Percentiles rank a stretch among this genome's conserved stretches.
Evolutionary conservation across 1,140 invertebrate genomes (phyloP).

Genomic region (Hydropsyche tenuis): DNA sequence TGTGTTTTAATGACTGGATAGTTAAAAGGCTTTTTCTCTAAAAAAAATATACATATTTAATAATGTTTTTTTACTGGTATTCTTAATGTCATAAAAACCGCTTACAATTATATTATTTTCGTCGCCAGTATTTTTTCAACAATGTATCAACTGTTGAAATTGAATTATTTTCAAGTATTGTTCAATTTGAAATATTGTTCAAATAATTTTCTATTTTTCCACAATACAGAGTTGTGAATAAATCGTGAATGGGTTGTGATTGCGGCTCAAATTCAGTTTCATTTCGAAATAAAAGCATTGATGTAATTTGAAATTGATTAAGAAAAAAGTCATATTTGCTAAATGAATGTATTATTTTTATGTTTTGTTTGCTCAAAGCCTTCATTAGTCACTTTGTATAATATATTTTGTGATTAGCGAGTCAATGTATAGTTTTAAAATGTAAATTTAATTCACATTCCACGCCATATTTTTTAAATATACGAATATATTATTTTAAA

Average conservation of each 20-base stretch:
- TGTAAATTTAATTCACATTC: constrained; percentile 39
- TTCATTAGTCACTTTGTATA: constrained; percentile 32
- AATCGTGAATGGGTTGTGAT: constrained; percentile 18
- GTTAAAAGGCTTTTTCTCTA: too few species aligned
- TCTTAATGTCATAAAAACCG: too few species aligned
- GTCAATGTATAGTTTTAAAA: constrained; percentile 37
- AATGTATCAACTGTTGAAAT: background rate
- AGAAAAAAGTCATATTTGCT: background rate
- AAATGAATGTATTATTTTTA: constrained; percentile 12
- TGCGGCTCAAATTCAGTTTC: constrained; percentile 21
- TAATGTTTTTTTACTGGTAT: too few species aligned
- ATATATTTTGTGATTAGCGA: constrained; percentile 32
- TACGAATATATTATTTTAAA: constrained; percentile 30
- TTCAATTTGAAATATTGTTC: too few species aligned
- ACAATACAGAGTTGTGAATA: constrained; percentile 7
- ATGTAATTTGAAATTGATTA: constrained; percentile 3
- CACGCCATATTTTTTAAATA: constrained; percentile 35
- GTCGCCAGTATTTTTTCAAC: too few species aligned
- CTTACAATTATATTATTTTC: too few species aligned
- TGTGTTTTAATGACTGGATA: constrained; percentile 3
- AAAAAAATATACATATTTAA: too few species aligned
- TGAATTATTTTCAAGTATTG: too few species aligned
- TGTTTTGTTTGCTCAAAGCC: constrained; percentile 38
- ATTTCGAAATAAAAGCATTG: background rate
- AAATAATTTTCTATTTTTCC: too few species aligned